Evolutionary conservation across 2,113 vertebrate genomes (phyloP).

Genomic region (Drymodes brunneopygia): DNA sequence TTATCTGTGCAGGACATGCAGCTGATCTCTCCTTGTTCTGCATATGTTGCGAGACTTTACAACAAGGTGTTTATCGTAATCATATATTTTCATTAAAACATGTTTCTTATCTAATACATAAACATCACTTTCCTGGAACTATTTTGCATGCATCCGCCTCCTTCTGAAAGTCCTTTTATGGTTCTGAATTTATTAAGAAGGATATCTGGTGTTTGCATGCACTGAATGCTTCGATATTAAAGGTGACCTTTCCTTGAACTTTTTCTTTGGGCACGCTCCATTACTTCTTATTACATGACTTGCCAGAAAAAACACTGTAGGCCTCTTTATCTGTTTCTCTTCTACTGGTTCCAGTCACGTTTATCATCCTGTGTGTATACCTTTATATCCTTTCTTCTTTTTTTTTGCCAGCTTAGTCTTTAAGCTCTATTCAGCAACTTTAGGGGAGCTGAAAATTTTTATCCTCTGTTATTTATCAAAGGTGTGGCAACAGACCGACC

Average conservation of each 20-base stretch:
- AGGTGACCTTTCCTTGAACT: neutral
- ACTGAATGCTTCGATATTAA: neutral
- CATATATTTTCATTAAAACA: neutral
- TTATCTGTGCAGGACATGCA: neutral
- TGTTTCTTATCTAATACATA: neutral
- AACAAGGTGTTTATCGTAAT: neutral
- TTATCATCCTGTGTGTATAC: neutral
- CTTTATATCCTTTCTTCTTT: neutral
- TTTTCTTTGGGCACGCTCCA: neutral
- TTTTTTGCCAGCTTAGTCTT: neutral
- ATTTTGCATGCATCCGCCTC: neutral
- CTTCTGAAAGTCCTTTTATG: neutral
- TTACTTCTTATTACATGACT: neutral
- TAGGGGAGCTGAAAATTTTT: neutral
- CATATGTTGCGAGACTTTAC: neutral
- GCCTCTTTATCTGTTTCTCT: neutral
- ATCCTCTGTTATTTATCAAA: neutral
- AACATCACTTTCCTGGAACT: neutral
- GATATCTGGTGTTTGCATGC: neutral
- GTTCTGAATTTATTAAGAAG: neutral
- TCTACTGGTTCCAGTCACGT: neutral
- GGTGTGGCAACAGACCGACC: fast-evolving
- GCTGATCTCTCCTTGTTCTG: neutral
- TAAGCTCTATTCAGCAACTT: neutral
- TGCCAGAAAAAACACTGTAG: neutral